These are phyloP conservation scores for Yponomeuta evonymella DNA, from an alignment of 2,888 invertebrate species.

Conservation along the genomic window DNA sequence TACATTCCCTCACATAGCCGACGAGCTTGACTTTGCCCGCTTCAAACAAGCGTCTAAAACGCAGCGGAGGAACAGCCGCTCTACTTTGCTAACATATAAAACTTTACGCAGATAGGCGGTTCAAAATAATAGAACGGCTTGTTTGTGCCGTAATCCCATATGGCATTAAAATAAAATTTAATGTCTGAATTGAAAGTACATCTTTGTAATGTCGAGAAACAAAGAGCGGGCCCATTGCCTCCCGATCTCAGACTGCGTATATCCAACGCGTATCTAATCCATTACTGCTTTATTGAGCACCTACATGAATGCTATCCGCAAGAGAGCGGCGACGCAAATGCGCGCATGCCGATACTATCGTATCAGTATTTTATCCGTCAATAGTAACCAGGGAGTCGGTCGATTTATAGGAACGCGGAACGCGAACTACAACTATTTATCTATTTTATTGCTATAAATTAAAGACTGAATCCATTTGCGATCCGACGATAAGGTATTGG, in stretches of 20 bases:
- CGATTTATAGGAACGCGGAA: slow-evolving; percentile 65
- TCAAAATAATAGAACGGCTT: neutral
- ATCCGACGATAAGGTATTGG: slow-evolving; percentile 64
- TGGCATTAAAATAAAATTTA: slow-evolving; percentile 9
- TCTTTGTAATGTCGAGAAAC: slow-evolving; percentile 8
- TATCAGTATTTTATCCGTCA: slow-evolving; percentile 43
- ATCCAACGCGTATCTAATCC: neutral
- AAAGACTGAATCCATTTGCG: slow-evolving; percentile 60
- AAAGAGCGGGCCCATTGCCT: neutral
- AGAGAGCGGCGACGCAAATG: slow-evolving; percentile 35
- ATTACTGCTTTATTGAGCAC: slow-evolving; percentile 1
- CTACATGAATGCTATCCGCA: neutral
- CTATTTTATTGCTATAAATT: slow-evolving; percentile 73
- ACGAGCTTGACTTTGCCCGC: neutral
- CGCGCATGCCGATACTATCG: slow-evolving; percentile 42
- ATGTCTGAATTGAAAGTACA: slow-evolving; percentile 10
- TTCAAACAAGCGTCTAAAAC: neutral
- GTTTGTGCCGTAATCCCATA: slow-evolving; percentile 10
- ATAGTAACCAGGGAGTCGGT: slow-evolving; percentile 33
- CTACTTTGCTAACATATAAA: neutral
- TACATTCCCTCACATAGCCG: slow-evolving; percentile 22
- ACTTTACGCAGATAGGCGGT: neutral
- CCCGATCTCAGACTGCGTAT: neutral
- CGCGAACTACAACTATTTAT: slow-evolving; percentile 57
- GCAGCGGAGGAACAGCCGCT: neutral